A percentile compares a stretch with the other conserved stretches of the same genome.
These are phyloP conservation scores for Chrysogorgia sp. DNA, from an alignment of 92 coral and sea anemone genomes.

Conservation along the genomic window DNA sequence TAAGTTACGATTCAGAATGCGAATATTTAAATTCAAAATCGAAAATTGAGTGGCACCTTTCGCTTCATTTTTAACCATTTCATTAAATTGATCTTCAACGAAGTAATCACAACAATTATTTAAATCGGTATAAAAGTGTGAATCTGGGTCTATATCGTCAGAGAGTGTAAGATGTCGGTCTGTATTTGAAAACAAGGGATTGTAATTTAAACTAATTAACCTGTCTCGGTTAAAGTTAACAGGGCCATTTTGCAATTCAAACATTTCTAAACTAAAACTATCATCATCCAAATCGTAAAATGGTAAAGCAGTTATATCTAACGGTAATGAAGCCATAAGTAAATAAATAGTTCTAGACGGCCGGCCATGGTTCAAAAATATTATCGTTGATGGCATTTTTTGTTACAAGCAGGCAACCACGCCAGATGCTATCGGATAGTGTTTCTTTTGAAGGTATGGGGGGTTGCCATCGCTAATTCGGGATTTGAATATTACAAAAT, in stretches of 20 bases:
- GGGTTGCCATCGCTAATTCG: too few species aligned
- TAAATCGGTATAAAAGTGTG: not conserved
- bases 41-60: slow-evolving; percentile 1
- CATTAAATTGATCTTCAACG: slow-evolving; percentile 5
- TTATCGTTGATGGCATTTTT: too few species aligned
- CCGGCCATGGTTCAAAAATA: too few species aligned
- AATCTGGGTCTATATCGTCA: not conserved
- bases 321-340: not conserved
- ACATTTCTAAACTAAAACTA: not conserved
- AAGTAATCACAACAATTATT: slow-evolving; percentile 14
- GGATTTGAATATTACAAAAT: too few species aligned
- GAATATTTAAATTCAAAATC: slow-evolving; percentile 11
- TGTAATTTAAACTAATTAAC: not conserved
- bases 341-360: too few species aligned
- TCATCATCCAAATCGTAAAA: slow-evolving; percentile 13
- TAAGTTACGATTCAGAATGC: slow-evolving; percentile 6
- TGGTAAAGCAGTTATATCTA: not conserved
- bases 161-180: not conserved
- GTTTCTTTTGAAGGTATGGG: too few species aligned
- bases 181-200: not conserved
- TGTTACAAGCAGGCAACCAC: too few species aligned
- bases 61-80: not conserved
- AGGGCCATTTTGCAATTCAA: slow-evolving; percentile 5
- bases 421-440: too few species aligned
- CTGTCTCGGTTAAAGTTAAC: slow-evolving; percentile 9